Evolutionary conservation across 1,140 invertebrate species (phyloP).

Genomic region (Thaumetopoea pityocampa): DNA sequence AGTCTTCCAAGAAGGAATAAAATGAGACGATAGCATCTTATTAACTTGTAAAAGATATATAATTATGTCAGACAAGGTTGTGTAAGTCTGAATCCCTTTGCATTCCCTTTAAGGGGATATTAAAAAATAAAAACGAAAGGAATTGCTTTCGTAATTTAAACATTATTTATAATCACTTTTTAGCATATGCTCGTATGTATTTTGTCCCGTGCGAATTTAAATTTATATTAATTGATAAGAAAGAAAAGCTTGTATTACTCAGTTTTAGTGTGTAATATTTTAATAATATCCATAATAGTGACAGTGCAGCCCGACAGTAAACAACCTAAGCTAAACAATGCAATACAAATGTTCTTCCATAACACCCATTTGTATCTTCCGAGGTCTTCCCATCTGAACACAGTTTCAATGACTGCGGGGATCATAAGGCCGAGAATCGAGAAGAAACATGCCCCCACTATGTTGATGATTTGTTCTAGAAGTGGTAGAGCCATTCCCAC

Average conservation of each 20-base stretch:
- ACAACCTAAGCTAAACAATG: conserved; percentile 78
- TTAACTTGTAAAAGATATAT: no score
- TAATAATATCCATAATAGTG: conserved; percentile 58
- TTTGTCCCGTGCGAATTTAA: no score
- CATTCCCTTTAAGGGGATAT: background rate
- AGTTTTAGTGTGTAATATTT: conserved; percentile 40
- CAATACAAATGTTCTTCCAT: conserved; percentile 80
- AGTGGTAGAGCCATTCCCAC: conserved; percentile 86
- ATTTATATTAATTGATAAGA: background rate
- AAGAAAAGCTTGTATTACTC: conserved; percentile 24
- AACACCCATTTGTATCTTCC: conserved; percentile 81
- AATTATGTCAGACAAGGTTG: no score
- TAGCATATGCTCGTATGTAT: no score
- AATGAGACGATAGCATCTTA: no score
- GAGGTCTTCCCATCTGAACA: conserved; percentile 80
- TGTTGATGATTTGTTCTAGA: conserved; percentile 91
- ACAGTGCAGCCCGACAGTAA: conserved; percentile 78
- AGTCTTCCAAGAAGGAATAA: no score
- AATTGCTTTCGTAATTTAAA: background rate
- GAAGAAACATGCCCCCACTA: conserved; percentile 92
- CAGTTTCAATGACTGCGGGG: conserved; percentile 89
- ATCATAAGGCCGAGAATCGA: conserved; percentile 90
- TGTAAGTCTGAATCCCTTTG: no score
- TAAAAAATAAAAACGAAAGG: background rate
- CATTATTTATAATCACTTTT: no score